Base-by-base conservation (phyloP, 2,888 invertebrate species). In the Augochlorella aurata region DNA sequence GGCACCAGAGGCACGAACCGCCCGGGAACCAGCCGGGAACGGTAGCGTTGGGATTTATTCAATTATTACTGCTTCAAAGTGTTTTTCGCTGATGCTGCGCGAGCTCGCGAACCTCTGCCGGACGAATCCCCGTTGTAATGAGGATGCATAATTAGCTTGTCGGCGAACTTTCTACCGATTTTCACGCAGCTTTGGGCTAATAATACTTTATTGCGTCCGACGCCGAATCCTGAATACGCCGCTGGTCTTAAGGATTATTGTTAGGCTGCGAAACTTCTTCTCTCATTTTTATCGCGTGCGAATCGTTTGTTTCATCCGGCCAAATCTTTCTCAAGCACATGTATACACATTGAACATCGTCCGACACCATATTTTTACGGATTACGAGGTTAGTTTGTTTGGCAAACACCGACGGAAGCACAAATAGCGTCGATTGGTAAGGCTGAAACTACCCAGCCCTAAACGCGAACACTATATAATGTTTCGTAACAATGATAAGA, bases 61-160 rank as follows among this genome's bases (percentile, higher is more conserved):
- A 38, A 63, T 63, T 63, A 63, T 63, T 63, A 63, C 63, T 18
- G 63, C 38, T 38, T 63, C 63, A 29, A 63, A 63, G 38, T 18
- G 63, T 63, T 63, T 38, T 18, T 63, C 38, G 29, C 18, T 38
- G 38, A 38, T 63, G 16, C 38, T 63, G 18, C 8, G 58, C 38
- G 38, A 38, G 38, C 38, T 7, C 14, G 16, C 24, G 24, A 58
- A 58, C 58, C 24, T 58, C 58, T 24, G 24, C 16, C 7, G 2
- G 24, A 24, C 14, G 8, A 24, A 24, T 58, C 58, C 24, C 24
- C 0, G 14, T 24, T 58, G 24, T 24, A 24, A 24, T 24, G 58
- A 24, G 24, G 24, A 24, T 16, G 58, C 24, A 24, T 58, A 58
- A 58, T 58, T 58, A 58, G 58, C 58, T 24, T 58, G 58, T 58